A percentile compares a stretch with the other conserved stretches of the same genome.
Conservation (phyloP, 2,113 vertebrate species). For the Elephas maximus region DNA sequence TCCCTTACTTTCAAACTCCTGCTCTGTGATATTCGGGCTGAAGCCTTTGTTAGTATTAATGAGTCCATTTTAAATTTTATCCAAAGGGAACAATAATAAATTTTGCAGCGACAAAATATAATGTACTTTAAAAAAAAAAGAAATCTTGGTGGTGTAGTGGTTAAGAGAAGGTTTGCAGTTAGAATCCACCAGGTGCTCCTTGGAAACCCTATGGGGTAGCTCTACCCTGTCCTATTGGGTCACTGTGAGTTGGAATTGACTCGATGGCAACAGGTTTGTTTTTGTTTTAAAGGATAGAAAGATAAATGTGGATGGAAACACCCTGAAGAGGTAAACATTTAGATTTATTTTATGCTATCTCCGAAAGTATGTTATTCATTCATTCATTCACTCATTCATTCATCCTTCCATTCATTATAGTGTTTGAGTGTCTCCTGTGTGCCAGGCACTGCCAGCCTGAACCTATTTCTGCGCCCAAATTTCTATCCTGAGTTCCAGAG, state of each 20-base stretch:
- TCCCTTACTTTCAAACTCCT: too few species aligned
- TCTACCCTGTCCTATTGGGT: too few species aligned
- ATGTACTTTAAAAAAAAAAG: background rate
- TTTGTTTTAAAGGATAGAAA: background rate
- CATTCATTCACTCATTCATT: background rate
- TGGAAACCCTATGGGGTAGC: too few species aligned
- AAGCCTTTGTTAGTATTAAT: background rate
- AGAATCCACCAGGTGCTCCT: too few species aligned
- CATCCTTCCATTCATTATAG: background rate
- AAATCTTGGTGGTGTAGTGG: too few species aligned
- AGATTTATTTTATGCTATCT: slow-evolving; percentile 32
- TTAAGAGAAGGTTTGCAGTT: too few species aligned
- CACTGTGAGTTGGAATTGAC: too few species aligned
- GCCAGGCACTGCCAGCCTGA: background rate
- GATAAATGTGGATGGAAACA: background rate
- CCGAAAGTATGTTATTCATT: background rate
- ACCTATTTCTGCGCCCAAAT: background rate
- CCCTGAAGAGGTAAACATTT: background rate
- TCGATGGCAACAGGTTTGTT: too few species aligned
- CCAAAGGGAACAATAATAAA: background rate
- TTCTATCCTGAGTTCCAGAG: slow-evolving; percentile 21
- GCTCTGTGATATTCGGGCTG: slow-evolving; percentile 13
- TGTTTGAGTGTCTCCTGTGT: background rate
- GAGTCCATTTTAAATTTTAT: background rate
- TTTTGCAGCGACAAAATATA: slow-evolving; percentile 21